Conservation (phyloP, 2,797 vertebrate genomes). For the Coracias cyanogaster region DNA sequence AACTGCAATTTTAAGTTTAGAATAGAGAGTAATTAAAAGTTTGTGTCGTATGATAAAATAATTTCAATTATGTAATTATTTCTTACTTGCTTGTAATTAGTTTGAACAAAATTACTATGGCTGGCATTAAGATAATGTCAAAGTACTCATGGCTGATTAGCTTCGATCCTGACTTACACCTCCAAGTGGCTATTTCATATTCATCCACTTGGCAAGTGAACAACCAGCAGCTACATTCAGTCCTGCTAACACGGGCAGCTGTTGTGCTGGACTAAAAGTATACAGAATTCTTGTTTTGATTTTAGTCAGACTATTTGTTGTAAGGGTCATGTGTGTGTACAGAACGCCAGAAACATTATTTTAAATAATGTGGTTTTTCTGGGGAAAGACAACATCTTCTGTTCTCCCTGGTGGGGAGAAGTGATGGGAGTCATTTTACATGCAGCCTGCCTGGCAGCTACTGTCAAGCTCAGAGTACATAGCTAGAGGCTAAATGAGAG, state of each 20-base stretch:
- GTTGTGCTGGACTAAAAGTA: not conserved
- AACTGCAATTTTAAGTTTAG: not conserved
- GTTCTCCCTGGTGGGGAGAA: not conserved
- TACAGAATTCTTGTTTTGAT: not conserved
- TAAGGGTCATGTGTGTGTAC: not conserved
- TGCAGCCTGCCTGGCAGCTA: constrained; percentile 8
- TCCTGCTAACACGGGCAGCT: not conserved
- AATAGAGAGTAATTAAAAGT: not conserved
- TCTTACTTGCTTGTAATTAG: not conserved
- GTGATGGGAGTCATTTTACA: not conserved
- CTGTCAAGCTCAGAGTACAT: not conserved
- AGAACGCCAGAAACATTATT: not conserved
- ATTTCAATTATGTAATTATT: not conserved
- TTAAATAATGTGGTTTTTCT: not conserved
- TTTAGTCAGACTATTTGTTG: not conserved
- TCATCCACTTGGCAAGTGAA: not conserved
- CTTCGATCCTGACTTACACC: not conserved
- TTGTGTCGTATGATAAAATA: not conserved
- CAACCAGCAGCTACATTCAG: not conserved
- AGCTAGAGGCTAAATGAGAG: not conserved
- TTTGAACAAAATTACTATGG: not conserved
- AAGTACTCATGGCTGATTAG: not conserved
- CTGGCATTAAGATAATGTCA: not conserved
- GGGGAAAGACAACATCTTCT: not conserved
- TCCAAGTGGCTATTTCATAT: not conserved